Conservation (phyloP, 2,888 invertebrate species). For the Cephus pygmeus region DNA sequence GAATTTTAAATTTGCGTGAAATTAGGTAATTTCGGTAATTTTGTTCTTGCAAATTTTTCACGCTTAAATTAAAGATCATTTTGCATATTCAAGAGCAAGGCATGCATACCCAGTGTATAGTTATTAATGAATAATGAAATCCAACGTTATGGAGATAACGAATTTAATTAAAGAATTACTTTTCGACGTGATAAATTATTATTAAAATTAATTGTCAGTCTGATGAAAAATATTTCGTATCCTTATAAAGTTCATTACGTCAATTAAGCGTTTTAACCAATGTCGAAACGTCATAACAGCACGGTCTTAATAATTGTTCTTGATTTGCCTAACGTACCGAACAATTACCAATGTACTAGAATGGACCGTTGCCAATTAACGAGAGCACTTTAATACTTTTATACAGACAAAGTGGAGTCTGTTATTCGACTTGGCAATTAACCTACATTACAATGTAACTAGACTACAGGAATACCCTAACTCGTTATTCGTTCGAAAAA, state of each 20-base stretch:
- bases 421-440: constrained; percentile 36
- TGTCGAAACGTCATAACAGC: background rate
- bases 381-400: background rate
- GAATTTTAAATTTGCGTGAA: too few species aligned
- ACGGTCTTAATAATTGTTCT: background rate
- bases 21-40: too few species aligned
- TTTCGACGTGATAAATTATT: too few species aligned
- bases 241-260: background rate
- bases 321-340: background rate
- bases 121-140: too few species aligned
- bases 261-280: background rate
- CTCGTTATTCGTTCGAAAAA: background rate
- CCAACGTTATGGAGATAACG: background rate
- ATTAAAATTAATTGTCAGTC: background rate
- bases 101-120: too few species aligned
- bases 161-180: background rate
- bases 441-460: constrained; percentile 22
- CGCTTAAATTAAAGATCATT: too few species aligned
- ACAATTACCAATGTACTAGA: background rate
- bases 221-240: background rate
- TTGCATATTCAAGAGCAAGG: too few species aligned
- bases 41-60: too few species aligned
- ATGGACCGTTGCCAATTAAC: constrained; percentile 13
- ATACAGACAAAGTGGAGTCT: background rate
- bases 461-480: background rate